Conservation (phyloP, 2,113 vertebrate genomes). For the Steatornis caripensis region DNA sequence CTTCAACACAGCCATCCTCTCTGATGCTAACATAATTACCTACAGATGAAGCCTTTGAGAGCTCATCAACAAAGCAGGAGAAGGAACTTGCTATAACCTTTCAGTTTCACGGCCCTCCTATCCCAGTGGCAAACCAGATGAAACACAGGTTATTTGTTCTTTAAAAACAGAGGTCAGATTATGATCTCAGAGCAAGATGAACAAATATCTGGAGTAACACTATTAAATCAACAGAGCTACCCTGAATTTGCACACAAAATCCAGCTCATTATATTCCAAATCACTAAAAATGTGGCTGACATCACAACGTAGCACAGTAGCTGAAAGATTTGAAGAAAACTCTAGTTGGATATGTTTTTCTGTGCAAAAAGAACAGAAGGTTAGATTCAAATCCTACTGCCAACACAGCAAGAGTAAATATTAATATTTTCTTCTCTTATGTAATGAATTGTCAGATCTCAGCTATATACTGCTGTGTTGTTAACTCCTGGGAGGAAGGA, state of each 20-base stretch:
- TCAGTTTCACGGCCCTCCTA: not conserved
- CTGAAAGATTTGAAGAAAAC: not conserved
- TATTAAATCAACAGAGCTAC: not conserved
- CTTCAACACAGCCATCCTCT: not conserved
- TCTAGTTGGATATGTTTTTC: not conserved
- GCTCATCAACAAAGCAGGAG: not conserved
- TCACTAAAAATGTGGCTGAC: not conserved
- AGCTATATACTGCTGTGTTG: not conserved
- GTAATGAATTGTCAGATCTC: conserved; percentile 42
- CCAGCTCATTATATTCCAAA: not conserved
- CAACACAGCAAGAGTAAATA: not conserved
- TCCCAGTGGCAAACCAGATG: not conserved
- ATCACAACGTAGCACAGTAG: not conserved
- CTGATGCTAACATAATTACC: not conserved
- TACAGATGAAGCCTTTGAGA: not conserved
- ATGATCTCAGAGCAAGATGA: not conserved
- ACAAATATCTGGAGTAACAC: not conserved
- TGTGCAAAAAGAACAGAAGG: not conserved
- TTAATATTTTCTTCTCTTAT: conserved; percentile 9
- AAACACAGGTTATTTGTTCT: not conserved
- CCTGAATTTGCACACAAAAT: not conserved
- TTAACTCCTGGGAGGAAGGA: conserved; percentile 45
- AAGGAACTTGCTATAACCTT: not conserved
- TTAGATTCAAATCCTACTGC: not conserved
- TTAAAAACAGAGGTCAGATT: not conserved